phyloP scores from a whole-genome alignment of 2,888 invertebrate species.

The Tholera decimalis region DNA sequence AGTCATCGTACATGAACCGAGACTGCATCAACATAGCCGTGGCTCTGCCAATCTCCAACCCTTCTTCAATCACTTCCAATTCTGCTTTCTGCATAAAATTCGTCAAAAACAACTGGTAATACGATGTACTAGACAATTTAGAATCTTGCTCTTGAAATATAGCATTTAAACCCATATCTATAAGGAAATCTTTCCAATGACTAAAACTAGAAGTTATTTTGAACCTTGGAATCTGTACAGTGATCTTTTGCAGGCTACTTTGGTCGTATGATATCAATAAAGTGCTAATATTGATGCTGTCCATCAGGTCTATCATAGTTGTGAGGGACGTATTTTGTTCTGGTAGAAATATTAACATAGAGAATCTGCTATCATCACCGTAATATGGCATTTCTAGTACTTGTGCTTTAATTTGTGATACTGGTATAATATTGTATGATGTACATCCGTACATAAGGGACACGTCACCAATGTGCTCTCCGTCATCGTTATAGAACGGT shows the following conservation, averaged over 20 bases:
- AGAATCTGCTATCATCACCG: slow-evolving; percentile 82
- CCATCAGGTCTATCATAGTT: slow-evolving; percentile 88
- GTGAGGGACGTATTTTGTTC: slow-evolving; percentile 80
- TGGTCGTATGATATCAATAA: slow-evolving; percentile 84
- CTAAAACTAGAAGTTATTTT: slow-evolving; percentile 87
- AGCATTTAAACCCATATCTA: slow-evolving; percentile 81
- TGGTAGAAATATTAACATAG: slow-evolving; percentile 93
- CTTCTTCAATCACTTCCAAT: slow-evolving; percentile 84
- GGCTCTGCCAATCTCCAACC: slow-evolving; percentile 76
- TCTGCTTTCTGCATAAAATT: slow-evolving; percentile 84
- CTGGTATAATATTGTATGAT: slow-evolving; percentile 66
- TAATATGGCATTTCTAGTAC: slow-evolving; percentile 82
- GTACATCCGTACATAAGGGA: slow-evolving; percentile 78
- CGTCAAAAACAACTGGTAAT: slow-evolving; percentile 73
- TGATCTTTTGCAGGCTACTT: slow-evolving; percentile 82
- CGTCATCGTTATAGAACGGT: slow-evolving; percentile 78
- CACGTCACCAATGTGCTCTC: slow-evolving; percentile 76
- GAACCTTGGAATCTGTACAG: slow-evolving; percentile 92
- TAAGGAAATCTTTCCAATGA: slow-evolving; percentile 84
- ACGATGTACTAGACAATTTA: slow-evolving; percentile 76
- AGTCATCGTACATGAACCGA: slow-evolving; percentile 69
- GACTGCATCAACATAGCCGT: slow-evolving; percentile 69
- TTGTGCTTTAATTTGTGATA: slow-evolving; percentile 71
- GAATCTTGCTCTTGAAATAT: slow-evolving; percentile 78
- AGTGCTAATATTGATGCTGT: slow-evolving; percentile 81